Conservation (phyloP, 2,888 invertebrate genomes). For the Nomada fabriciana region DNA sequence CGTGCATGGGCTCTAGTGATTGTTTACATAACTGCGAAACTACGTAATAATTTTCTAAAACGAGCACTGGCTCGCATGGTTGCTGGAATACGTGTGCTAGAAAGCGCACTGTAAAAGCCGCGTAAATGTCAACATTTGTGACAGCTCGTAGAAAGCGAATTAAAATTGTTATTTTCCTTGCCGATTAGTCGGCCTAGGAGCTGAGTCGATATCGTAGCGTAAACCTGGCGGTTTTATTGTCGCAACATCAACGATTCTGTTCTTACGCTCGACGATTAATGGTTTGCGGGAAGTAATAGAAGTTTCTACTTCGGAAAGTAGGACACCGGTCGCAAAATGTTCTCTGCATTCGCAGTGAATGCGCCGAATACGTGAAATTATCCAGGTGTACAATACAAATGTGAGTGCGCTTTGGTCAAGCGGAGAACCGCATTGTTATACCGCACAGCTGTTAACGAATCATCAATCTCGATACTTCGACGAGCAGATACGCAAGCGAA, state of each 20-base stretch:
- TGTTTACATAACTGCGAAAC: conserved; percentile 46
- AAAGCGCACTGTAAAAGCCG: conserved; percentile 31
- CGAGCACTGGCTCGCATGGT: conserved; percentile 2
- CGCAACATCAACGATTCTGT: conserved; percentile 3
- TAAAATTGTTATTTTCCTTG: neutral
- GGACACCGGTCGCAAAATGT: conserved; percentile 15
- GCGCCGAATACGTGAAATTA: neutral
- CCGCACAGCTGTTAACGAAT: neutral
- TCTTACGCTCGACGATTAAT: conserved; percentile 18
- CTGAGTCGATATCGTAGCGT: neutral
- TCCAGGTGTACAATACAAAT: neutral
- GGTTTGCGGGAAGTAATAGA: conserved; percentile 28
- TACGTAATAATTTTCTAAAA: conserved; percentile 54
- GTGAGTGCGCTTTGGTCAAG: neutral
- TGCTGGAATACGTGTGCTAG: conserved; percentile 26
- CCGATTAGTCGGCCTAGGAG: neutral
- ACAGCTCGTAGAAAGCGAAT: conserved; percentile 3
- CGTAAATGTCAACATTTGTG: conserved; percentile 47
- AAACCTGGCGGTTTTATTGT: conserved; percentile 17
- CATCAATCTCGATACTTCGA: conserved; percentile 15
- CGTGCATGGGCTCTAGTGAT: neutral
- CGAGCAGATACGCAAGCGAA: neutral
- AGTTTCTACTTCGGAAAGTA: conserved; percentile 56
- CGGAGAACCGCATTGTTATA: neutral
- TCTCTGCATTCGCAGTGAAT: conserved; percentile 12